Conservation (phyloP, 2,113 vertebrate species). For the Oncorhynchus gorbuscha region DNA sequence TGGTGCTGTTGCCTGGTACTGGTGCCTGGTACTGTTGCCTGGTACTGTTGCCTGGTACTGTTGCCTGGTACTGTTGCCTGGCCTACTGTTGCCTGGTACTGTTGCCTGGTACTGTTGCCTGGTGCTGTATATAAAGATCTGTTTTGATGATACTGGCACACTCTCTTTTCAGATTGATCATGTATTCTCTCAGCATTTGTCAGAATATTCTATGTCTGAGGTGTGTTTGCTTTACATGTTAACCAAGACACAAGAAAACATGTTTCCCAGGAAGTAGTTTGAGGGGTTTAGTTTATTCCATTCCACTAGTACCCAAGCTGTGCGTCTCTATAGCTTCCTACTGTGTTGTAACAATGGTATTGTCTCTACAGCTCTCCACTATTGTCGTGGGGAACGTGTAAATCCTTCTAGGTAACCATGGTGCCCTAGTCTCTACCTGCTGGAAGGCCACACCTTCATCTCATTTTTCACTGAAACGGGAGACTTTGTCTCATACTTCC, state of each 20-base stretch:
- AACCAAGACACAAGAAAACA: not conserved
- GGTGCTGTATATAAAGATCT: too few relatives aligned
- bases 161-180: too few relatives aligned
- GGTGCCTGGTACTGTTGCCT: accelerated
- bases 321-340: not conserved
- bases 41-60: too few relatives aligned
- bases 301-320: not conserved
- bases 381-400: not conserved
- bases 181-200: too few relatives aligned
- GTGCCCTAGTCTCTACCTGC: not conserved
- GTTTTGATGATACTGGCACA: too few relatives aligned
- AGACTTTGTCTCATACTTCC: not conserved
- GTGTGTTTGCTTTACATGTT: too few relatives aligned
- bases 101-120: too few relatives aligned
- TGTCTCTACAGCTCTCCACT: not conserved
- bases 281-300: not conserved
- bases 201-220: too few relatives aligned
- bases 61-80: too few relatives aligned
- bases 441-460: constrained; percentile 1
- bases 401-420: constrained; percentile 7
- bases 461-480: not conserved
- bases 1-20: accelerated
- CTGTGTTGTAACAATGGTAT: constrained; percentile 3
- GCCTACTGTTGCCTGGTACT: too few relatives aligned
- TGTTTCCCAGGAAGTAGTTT: not conserved